A percentile compares a stretch with the other conserved stretches of the same genome.
These are phyloP conservation scores for Polypedilum vanderplanki DNA, from an alignment of 1,140 invertebrate genomes.

Conservation along the genomic window DNA sequence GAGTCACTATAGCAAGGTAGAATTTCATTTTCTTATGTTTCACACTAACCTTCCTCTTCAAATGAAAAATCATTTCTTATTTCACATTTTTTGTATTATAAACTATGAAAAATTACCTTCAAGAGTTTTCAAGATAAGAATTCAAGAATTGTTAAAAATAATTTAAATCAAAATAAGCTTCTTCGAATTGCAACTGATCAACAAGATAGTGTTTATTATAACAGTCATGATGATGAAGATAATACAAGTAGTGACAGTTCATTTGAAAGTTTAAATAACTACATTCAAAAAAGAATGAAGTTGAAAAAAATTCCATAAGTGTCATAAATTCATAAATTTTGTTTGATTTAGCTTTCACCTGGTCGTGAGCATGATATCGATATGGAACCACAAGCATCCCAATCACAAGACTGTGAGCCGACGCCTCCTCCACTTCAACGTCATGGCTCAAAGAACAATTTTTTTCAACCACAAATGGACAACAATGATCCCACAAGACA, in stretches of 20 bases:
- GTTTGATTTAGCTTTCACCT: slow-evolving; percentile 61
- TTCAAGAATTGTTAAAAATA: neutral
- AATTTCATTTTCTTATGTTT: slow-evolving; percentile 36
- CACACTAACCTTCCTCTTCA: neutral
- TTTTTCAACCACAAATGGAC: slow-evolving; percentile 67
- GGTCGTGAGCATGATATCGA: slow-evolving; percentile 68
- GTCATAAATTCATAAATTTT: neutral
- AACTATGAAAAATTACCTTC: neutral
- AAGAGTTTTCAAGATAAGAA: neutral
- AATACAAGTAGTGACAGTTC: neutral
- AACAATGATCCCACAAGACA: slow-evolving; percentile 34
- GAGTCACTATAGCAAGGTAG: slow-evolving; percentile 89
- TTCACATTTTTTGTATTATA: neutral
- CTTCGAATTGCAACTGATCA: neutral
- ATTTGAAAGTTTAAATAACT: neutral
- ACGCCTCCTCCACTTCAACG: slow-evolving; percentile 82
- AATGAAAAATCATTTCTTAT: neutral
- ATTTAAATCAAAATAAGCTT: neutral
- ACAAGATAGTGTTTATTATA: neutral
- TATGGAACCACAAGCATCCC: slow-evolving; percentile 76
- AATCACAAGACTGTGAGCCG: slow-evolving; percentile 88
- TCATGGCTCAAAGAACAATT: slow-evolving; percentile 85
- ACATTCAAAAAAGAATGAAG: neutral
- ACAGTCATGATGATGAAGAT: neutral
- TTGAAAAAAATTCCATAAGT: neutral